Percentiles rank a stretch among this genome's conserved stretches.
Evolutionary conservation across 1,140 invertebrate species (phyloP).

Genomic region (Steinernema feltiae): DNA sequence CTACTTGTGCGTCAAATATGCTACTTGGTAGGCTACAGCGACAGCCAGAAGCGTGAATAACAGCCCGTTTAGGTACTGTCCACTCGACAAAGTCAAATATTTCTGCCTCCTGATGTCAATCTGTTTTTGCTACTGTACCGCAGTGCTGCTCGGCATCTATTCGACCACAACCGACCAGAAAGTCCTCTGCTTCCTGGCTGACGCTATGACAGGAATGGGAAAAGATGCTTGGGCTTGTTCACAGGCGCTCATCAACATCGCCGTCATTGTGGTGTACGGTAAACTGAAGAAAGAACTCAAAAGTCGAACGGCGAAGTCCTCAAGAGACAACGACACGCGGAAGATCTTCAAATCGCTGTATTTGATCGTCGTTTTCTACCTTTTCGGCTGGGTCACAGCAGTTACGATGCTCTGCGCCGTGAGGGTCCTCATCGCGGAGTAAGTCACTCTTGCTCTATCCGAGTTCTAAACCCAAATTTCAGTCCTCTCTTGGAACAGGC

Average conservation of each 20-base stretch:
- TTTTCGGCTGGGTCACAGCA: background rate
- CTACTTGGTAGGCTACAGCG: background rate
- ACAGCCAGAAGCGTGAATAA: no score
- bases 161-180: background rate
- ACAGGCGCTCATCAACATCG: background rate
- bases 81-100: background rate
- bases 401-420: background rate
- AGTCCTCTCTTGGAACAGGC: background rate
- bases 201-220: background rate
- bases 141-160: background rate
- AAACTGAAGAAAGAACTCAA: background rate
- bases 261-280: background rate
- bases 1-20: background rate
- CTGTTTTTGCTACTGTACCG: background rate
- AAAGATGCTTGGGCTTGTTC: background rate
- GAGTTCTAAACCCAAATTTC: no score
- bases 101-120: background rate
- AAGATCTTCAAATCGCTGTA: background rate
- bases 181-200: slow-evolving; percentile 6
- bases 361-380: background rate
- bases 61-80: background rate
- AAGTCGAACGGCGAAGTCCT: background rate
- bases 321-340: background rate
- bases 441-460: background rate
- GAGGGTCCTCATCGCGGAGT: background rate